These are phyloP conservation scores for Cecidostiba fungosa DNA, from an alignment of 2,888 invertebrate genomes.

Conservation along the genomic window DNA sequence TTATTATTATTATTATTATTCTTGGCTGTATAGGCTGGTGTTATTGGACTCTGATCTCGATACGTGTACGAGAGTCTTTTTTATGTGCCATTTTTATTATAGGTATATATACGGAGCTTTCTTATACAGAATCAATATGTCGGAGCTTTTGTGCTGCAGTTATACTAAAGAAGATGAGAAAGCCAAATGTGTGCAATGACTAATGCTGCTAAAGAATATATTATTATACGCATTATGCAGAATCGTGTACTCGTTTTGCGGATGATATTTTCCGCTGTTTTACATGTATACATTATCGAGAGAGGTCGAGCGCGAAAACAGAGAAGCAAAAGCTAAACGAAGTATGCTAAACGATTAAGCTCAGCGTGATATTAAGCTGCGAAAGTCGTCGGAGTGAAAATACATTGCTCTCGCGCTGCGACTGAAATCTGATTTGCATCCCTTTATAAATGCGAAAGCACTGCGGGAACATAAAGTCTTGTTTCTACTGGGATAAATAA, in stretches of 20 bases:
- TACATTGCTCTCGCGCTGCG: not conserved
- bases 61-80: not conserved
- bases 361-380: not conserved
- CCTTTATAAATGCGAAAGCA: not conserved
- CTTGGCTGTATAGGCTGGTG: not conserved
- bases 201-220: too few relatives aligned
- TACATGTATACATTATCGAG: not conserved
- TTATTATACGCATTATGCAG: too few relatives aligned
- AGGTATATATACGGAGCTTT: not conserved
- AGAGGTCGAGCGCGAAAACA: not conserved
- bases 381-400: not conserved
- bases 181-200: too few relatives aligned
- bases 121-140: not conserved
- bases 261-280: too few relatives aligned
- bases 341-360: not conserved
- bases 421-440: not conserved
- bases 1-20: too few relatives aligned
- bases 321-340: not conserved
- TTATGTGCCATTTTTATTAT: not conserved
- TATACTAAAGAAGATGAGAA: too few relatives aligned
- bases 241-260: too few relatives aligned
- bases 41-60: not conserved
- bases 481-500: not conserved
- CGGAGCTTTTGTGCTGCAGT: not conserved
- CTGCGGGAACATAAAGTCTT: not conserved